phyloP scores from a whole-genome alignment of 2,113 vertebrate genomes.

The Lichenostomus cassidix region DNA sequence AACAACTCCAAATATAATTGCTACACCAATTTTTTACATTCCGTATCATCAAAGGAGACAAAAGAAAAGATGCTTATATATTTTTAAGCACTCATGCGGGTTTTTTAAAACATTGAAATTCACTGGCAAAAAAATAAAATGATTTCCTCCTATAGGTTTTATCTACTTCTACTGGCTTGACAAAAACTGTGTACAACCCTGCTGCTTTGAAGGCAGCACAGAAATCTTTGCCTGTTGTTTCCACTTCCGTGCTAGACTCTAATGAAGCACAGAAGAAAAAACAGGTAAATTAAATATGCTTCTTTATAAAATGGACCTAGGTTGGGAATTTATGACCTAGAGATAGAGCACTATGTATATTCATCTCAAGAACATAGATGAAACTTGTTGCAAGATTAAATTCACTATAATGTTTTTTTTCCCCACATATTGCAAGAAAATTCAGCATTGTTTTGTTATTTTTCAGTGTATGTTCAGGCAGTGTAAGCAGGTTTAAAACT shows the following conservation, averaged over 20 bases:
- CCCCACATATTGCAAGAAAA: background rate
- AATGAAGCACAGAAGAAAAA: slow-evolving; percentile 93
- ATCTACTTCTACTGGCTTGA: slow-evolving; percentile 92
- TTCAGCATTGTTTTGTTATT: background rate
- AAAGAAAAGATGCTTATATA: background rate
- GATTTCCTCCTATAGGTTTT: slow-evolving; percentile 84
- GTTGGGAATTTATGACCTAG: slow-evolving; percentile 13
- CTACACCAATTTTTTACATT: slow-evolving; percentile 21
- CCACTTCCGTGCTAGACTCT: slow-evolving; percentile 76
- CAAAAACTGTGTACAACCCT: slow-evolving; percentile 97
- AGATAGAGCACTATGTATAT: background rate
- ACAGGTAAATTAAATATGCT: slow-evolving; percentile 78
- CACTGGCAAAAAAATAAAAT: slow-evolving; percentile 70
- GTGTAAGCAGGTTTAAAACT: background rate
- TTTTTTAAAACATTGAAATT: slow-evolving; percentile 10
- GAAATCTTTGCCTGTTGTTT: slow-evolving; percentile 79
- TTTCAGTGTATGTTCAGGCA: background rate
- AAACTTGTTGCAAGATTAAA: background rate
- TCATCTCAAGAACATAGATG: background rate
- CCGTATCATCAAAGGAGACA: background rate
- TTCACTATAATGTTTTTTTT: background rate
- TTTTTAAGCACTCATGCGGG: slow-evolving; percentile 1
- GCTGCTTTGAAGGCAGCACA: slow-evolving; percentile 91
- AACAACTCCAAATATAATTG: background rate
- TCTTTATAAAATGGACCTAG: slow-evolving; percentile 50